Evolutionary conservation across 2,888 invertebrate genomes (phyloP).

Genomic region (Hylaea fasciaria): DNA sequence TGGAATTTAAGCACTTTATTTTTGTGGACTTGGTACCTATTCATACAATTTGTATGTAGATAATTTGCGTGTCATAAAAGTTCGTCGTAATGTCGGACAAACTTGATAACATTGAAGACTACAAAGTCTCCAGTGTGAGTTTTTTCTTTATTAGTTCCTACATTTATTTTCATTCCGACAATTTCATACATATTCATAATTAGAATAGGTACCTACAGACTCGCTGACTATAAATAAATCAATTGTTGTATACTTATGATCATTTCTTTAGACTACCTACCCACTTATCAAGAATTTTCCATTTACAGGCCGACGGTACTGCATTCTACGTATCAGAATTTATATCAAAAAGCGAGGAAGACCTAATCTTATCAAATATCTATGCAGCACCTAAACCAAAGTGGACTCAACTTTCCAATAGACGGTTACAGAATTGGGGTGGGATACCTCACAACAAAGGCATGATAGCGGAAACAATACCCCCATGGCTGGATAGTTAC

Average conservation of each 20-base stretch:
- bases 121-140: slow-evolving; percentile 49
- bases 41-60: too few relatives aligned
- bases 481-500: slow-evolving; percentile 91
- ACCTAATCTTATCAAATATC: slow-evolving; percentile 88
- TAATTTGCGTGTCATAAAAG: slow-evolving; percentile 15
- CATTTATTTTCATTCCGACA: too few relatives aligned
- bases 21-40: too few relatives aligned
- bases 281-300: background rate
- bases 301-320: slow-evolving; percentile 82
- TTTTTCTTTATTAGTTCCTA: too few relatives aligned
- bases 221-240: too few relatives aligned
- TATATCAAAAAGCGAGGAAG: slow-evolving; percentile 90
- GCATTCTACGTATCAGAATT: slow-evolving; percentile 95
- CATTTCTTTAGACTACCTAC: too few relatives aligned
- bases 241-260: too few relatives aligned
- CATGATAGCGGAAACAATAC: slow-evolving; percentile 96
- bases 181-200: too few relatives aligned
- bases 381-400: slow-evolving; percentile 95
- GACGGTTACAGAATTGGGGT: slow-evolving; percentile 99
- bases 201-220: too few relatives aligned
- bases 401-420: slow-evolving; percentile 96
- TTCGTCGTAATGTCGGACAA: slow-evolving; percentile 1
- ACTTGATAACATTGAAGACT: slow-evolving; percentile 38
- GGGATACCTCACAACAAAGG: slow-evolving; percentile 97
- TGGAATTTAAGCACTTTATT: too few relatives aligned